Percentiles rank a stretch among this genome's conserved stretches.
Evolutionary conservation across 2,888 invertebrate genomes (phyloP).

Genomic region (Steinernema carpocapsae): DNA sequence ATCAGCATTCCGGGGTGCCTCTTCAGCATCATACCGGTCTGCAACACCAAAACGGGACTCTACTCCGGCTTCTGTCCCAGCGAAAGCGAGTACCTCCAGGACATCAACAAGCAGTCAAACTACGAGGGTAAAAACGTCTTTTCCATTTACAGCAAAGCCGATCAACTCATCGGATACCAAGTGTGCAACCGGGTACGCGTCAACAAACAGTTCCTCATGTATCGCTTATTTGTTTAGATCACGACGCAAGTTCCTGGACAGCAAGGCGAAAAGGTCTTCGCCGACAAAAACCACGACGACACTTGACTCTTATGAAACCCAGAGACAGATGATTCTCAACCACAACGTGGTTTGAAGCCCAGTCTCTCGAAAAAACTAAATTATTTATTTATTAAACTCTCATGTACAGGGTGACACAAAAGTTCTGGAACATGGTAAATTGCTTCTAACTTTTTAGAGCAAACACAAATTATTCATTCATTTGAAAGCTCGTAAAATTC

Average conservation of each 20-base stretch:
- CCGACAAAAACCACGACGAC: constrained; percentile 60
- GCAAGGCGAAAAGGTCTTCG: constrained; percentile 60
- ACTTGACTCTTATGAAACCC: constrained; percentile 61
- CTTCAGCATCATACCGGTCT: constrained; percentile 52
- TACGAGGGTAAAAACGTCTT: constrained; percentile 66
- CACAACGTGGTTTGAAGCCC: constrained; percentile 49
- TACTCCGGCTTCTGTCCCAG: constrained; percentile 66
- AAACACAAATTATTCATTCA: too few relatives aligned
- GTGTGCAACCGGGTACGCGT: constrained; percentile 57
- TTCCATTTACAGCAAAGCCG: constrained; percentile 59
- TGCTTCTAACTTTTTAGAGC: too few relatives aligned
- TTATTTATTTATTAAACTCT: background rate
- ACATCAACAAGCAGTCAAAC: constrained; percentile 60
- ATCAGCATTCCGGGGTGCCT: constrained; percentile 64
- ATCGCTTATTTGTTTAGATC: constrained; percentile 39
- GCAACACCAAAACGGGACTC: constrained; percentile 57
- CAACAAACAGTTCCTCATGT: too few relatives aligned
- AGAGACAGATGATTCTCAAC: constrained; percentile 59
- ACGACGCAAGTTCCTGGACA: constrained; percentile 60
- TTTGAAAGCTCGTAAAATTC: too few relatives aligned
- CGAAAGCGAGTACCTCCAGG: constrained; percentile 62
- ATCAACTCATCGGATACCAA: constrained; percentile 61
- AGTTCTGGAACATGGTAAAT: too few relatives aligned
- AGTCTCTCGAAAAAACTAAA: background rate
- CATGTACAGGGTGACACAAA: background rate